Base-by-base conservation (phyloP, 2,888 invertebrate genomes). In the Eurytoma californica region DNA sequence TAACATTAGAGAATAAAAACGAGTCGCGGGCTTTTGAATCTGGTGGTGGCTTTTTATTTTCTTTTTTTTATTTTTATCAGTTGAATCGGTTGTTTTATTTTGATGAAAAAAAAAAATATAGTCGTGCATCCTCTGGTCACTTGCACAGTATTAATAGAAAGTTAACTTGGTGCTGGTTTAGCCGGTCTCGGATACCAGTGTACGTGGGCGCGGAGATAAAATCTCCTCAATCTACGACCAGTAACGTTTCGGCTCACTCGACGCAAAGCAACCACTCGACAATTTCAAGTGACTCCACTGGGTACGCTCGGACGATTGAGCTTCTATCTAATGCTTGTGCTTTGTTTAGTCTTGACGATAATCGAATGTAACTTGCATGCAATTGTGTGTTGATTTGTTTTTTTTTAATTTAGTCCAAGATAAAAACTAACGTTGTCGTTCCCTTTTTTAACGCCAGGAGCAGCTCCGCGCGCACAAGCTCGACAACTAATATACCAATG, bases 131-230 rank as follows among this genome's bases (percentile, higher is more conserved):
- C 9, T 24, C 24, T 1, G 9, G 39, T 39, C 9, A 39, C 9
- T 39, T 7, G 39, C 13, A 3, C 13, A 12, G 28, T 28, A 61
- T 28, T 28, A 49, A 4, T 49, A 14, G 14, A 49, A 13, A 66
- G 47, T 47, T 14, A 24, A 47, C 20, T 51, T 20, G 91, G 91
- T 90, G 92, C 92, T 91, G 92, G 89, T 92, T 92, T 85, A 93
- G 92, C 90, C 93, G 93, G 83, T 94, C 94, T 88, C 94, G 94
- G 92, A 95, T 95, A 89, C 95, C 95, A 83, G 93, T 95, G 82
- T 94, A 93, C 91, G 92, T 94, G 86, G 94, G 94, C 85, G 88
- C 91, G 85, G 92, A 92, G 84, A 92, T 92, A 83, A 92, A 92
- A 87, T 91, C 92, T 87, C 91, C 92, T 82, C 92, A 92, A 77